These are phyloP conservation scores for Naja naja DNA, from an alignment of 2,113 vertebrate genomes.

Conservation along the genomic window DNA sequence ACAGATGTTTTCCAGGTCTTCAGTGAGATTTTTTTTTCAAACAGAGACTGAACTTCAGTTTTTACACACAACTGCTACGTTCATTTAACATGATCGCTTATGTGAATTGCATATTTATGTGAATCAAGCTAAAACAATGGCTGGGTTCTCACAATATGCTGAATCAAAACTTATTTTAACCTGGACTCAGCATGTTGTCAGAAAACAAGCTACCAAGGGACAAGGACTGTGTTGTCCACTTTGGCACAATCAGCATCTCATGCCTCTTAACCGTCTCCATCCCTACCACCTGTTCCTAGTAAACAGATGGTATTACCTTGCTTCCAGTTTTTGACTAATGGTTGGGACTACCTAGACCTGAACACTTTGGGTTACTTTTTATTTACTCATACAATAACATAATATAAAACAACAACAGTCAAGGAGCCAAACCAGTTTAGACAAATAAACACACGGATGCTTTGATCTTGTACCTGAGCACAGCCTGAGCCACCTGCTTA, in stretches of 20 bases:
- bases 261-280: background rate
- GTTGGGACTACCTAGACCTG: background rate
- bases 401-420: background rate
- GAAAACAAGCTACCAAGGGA: background rate
- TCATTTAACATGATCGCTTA: background rate
- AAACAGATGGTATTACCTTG: background rate
- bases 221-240: background rate
- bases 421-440: background rate
- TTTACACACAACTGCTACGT: background rate
- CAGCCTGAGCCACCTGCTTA: conserved; percentile 91
- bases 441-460: background rate
- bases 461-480: conserved; percentile 78
- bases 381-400: background rate
- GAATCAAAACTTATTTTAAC: background rate
- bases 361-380: background rate
- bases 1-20: background rate
- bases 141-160: background rate
- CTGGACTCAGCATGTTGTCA: background rate
- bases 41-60: background rate
- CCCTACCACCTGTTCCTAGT: background rate
- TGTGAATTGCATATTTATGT: background rate
- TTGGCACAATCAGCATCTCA: background rate
- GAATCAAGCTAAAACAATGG: background rate
- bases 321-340: background rate
- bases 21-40: background rate